Conservation (phyloP, 2,797 vertebrate species). For the Alcedo quadribrachys region DNA sequence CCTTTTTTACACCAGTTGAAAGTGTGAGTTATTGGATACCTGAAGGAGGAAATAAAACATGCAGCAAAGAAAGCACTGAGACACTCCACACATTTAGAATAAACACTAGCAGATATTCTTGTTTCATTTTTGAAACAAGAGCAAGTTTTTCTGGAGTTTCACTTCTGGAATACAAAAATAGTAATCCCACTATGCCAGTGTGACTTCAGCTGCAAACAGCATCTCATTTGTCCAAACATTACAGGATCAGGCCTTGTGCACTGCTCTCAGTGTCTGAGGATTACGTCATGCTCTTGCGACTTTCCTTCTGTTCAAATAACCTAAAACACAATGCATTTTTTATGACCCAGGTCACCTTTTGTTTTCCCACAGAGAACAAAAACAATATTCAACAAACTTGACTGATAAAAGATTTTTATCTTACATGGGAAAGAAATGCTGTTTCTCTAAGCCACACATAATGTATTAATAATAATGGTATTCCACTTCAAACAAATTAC, state of each 20-base stretch:
- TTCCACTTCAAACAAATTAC: constrained; percentile 76
- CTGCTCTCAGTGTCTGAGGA: neutral
- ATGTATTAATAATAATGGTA: constrained; percentile 73
- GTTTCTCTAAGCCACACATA: constrained; percentile 61
- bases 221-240: neutral
- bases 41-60: neutral
- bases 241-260: neutral
- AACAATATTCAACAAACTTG: constrained; percentile 50
- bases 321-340: constrained; percentile 62
- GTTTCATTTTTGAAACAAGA: neutral
- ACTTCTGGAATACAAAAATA: neutral
- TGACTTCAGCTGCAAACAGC: neutral
- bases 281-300: constrained; percentile 47
- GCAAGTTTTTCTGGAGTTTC: neutral
- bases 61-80: neutral
- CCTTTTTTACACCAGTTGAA: neutral
- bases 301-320: constrained; percentile 53
- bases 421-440: constrained; percentile 60
- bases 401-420: constrained; percentile 71
- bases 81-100: neutral
- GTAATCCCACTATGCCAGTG: neutral
- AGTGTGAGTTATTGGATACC: neutral
- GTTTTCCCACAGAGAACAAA: constrained; percentile 60
- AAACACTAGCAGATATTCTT: neutral
- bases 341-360: constrained; percentile 67